Conservation (phyloP, 2,113 vertebrate species). For the Sturnus vulgaris region DNA sequence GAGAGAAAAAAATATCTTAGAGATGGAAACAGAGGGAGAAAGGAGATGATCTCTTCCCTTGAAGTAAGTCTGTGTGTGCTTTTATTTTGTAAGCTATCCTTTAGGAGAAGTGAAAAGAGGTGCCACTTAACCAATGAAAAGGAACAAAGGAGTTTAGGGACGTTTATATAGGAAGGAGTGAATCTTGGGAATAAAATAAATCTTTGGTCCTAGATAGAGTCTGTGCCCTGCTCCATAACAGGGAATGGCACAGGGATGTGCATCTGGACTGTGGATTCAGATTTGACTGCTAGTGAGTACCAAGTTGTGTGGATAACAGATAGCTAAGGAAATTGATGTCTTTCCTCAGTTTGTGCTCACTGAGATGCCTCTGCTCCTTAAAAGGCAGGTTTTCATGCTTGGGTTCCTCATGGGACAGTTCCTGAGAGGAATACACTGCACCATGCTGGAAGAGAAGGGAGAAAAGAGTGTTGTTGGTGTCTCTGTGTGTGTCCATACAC, state of each 20-base stretch:
- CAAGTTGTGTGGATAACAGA: not conserved
- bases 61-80: not conserved
- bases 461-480: not conserved
- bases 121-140: not conserved
- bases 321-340: not conserved
- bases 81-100: not conserved
- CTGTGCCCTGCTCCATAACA: rapidly evolving
- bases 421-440: not conserved
- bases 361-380: not conserved
- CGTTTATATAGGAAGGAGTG: not conserved
- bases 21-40: not conserved
- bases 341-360: not conserved
- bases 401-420: not conserved
- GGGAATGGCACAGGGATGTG: not conserved
- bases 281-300: not conserved
- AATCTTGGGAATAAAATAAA: not conserved
- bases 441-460: not conserved
- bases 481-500: not conserved
- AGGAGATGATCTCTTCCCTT: not conserved
- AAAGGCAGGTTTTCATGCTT: not conserved
- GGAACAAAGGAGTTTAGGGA: not conserved
- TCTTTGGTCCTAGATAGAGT: not conserved
- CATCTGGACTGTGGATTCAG: not conserved
- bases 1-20: not conserved
- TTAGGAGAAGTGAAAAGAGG: not conserved